A percentile compares a stretch with the other conserved stretches of the same genome.
Evolutionary conservation across 2,797 vertebrate species (phyloP).

Genomic region (Melanotaenia nigrans): DNA sequence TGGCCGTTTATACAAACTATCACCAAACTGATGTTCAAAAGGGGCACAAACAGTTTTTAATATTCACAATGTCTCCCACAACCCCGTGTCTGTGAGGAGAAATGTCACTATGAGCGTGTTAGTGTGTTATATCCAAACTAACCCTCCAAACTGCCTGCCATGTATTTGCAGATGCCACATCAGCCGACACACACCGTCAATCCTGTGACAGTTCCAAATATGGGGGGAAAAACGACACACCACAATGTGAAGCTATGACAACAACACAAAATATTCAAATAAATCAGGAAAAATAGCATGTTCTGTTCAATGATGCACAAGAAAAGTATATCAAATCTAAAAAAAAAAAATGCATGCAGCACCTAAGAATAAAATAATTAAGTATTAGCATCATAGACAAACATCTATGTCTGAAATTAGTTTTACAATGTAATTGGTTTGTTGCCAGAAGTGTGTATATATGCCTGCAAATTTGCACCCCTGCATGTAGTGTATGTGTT

Average conservation of each 20-base stretch:
- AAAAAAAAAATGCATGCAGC: neutral
- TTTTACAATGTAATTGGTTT: neutral
- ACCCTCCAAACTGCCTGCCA: constrained; percentile 28
- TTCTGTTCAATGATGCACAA: neutral
- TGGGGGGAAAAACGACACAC: constrained; percentile 34
- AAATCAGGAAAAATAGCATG: neutral
- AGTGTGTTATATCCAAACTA: constrained; percentile 59
- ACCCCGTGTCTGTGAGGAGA: neutral
- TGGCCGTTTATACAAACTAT: neutral
- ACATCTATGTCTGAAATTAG: neutral
- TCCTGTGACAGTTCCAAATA: constrained; percentile 50
- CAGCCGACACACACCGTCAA: constrained; percentile 48
- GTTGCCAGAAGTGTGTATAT: neutral
- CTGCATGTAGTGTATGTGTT: constrained; percentile 8
- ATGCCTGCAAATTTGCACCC: neutral
- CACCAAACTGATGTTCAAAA: neutral
- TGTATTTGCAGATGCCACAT: constrained; percentile 23
- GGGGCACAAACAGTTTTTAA: neutral
- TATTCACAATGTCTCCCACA: neutral
- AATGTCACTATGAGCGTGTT: constrained; percentile 40
- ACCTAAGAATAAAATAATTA: neutral
- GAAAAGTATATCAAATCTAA: neutral
- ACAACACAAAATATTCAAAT: constrained; percentile 1
- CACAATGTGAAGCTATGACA: neutral
- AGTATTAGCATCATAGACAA: neutral